Evolutionary conservation across 1,140 invertebrate species (phyloP).

Genomic region (Teleopsis dalmanni): DNA sequence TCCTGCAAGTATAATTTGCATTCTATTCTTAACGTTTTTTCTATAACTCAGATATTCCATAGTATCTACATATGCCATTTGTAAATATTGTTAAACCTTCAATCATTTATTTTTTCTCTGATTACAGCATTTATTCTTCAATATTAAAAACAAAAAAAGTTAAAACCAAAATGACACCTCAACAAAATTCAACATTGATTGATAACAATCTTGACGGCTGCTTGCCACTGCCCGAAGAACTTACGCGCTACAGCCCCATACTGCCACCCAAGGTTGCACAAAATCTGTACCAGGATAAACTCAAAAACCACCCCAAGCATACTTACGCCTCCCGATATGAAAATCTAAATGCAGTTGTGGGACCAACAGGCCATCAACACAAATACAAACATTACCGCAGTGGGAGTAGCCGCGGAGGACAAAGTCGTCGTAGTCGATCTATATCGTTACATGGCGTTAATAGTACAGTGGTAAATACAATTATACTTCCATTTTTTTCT

Average conservation of each 20-base stretch:
- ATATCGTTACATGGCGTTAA: constrained; percentile 36
- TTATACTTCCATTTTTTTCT: too few species aligned
- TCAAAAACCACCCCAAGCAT: constrained; percentile 17
- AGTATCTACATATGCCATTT: too few species aligned
- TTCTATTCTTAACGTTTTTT: too few species aligned
- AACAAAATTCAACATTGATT: constrained; percentile 41
- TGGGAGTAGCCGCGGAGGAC: constrained; percentile 22
- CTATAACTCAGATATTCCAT: too few species aligned
- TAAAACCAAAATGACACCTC: constrained; percentile 26
- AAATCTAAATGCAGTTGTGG: too few species aligned
- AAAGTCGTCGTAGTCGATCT: constrained; percentile 31
- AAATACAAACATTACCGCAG: constrained; percentile 16
- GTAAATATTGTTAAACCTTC: too few species aligned
- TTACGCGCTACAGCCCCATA: constrained; percentile 28
- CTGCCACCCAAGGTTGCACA: constrained; percentile 24
- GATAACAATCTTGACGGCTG: constrained; percentile 35
- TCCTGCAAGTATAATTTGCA: too few species aligned
- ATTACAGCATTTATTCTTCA: too few species aligned
- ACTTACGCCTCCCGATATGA: too few species aligned
- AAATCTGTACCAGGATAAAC: constrained; percentile 17
- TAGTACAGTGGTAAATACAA: constrained; percentile 36
- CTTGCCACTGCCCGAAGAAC: constrained; percentile 31
- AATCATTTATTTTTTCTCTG: too few species aligned
- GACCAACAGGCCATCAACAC: too few species aligned
- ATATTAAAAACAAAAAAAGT: too few species aligned